Evolutionary conservation across 1,140 invertebrate genomes (phyloP).

Genomic region (Scylla paramamosain): DNA sequence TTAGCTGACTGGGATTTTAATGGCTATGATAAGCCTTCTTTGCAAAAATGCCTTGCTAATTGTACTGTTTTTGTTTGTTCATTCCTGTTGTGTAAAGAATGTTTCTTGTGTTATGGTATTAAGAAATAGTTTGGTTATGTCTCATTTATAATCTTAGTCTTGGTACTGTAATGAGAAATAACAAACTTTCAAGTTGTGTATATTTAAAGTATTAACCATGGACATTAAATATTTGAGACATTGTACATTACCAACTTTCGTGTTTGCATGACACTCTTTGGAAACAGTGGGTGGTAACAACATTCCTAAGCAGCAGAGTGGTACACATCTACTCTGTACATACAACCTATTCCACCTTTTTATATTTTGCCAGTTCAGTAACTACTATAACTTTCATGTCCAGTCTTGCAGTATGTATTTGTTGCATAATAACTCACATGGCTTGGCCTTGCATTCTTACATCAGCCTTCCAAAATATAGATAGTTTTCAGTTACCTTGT

Average conservation of each 20-base stretch:
- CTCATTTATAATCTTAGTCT: neutral
- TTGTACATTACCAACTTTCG: too few relatives aligned
- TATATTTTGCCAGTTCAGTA: neutral
- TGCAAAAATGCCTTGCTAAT: too few relatives aligned
- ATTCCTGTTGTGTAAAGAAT: neutral
- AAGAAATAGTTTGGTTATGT: neutral
- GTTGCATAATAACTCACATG: neutral
- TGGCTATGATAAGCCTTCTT: neutral
- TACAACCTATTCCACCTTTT: too few relatives aligned
- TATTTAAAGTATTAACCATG: too few relatives aligned
- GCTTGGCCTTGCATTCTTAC: neutral
- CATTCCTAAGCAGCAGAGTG: too few relatives aligned
- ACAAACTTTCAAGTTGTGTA: too few relatives aligned
- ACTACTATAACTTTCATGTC: neutral
- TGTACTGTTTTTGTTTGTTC: too few relatives aligned
- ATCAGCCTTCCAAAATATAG: neutral
- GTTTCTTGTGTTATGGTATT: neutral
- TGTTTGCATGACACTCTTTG: neutral
- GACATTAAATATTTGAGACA: too few relatives aligned
- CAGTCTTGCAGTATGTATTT: neutral
- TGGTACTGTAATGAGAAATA: too few relatives aligned
- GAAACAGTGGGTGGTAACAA: too few relatives aligned
- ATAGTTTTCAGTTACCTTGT: too few relatives aligned
- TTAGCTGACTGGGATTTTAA: neutral
- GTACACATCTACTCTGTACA: too few relatives aligned